Evolutionary conservation across 2,797 vertebrate species (phyloP), one percentile per base, ranked within the genome.

Genomic region (Chelmon rostratus): DNA sequence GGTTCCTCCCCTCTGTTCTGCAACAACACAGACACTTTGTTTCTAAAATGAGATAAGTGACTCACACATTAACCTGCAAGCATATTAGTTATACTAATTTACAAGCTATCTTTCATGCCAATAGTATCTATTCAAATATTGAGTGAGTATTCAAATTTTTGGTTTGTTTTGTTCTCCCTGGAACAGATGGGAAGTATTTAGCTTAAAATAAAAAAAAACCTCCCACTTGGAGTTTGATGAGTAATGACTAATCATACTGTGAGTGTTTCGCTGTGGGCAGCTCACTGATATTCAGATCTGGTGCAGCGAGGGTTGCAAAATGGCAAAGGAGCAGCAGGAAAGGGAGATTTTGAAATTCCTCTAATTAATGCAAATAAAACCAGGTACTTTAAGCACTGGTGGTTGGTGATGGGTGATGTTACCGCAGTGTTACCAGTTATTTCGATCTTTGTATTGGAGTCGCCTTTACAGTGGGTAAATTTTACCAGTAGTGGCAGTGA

Each of bases 281-380:
- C 19, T 70, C 53, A 44, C 59, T 66, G 61, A 65, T 64, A 59
- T 47, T 76, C 56, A 56, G 50, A 73, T 44, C 46, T 50, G 58
- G 65, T 28, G 63, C 28, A 44, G 37, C 0, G 25, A 52, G 15
- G 37, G 49, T 35, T 75, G 58, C 67, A 47, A 61, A 66, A 68
- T 57, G 78, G 16, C 57, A 64, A 50, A 7, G 28, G 16, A 66
- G 33, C 53, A 64, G 37, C 52, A 23, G 49, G 49, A 44, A 31
- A 59, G 8, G 23, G 38, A 56, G 35, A 21, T 7, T 1, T 23
- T 25, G 33, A 40, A 53, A 49, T 28, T 63, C 65, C 10, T 25
- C 8, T 4, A 19, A 57, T 58, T 53, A 50, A 68, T 74, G 64
- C 23, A 63, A 73, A 68, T 62, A 40, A 63, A 73, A 19, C 40